Evolutionary conservation across 2,888 invertebrate genomes (phyloP).

Genomic region (Cantharis rufa): DNA sequence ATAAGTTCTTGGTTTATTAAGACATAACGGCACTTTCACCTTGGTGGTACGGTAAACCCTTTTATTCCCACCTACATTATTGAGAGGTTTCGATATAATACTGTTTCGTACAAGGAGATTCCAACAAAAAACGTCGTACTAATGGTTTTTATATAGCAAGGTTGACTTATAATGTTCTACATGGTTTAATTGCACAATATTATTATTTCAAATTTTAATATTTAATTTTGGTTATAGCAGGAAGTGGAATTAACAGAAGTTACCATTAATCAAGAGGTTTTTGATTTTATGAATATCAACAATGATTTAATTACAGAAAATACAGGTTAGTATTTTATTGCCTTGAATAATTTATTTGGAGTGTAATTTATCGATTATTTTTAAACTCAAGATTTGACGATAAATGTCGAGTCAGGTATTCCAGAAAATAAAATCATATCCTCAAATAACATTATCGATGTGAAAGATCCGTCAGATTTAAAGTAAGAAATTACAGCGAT

Average conservation of each 20-base stretch:
- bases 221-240: neutral
- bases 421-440: neutral
- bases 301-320: neutral
- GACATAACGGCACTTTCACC: too few relatives aligned
- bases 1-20: too few relatives aligned
- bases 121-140: too few relatives aligned
- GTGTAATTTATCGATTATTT: neutral
- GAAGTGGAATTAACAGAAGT: neutral
- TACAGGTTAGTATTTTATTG: neutral
- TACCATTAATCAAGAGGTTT: neutral
- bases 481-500: neutral
- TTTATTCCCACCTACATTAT: too few relatives aligned
- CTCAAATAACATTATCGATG: neutral
- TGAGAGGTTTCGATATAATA: too few relatives aligned
- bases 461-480: neutral
- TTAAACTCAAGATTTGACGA: neutral
- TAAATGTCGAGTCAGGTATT: neutral
- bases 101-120: too few relatives aligned
- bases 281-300: neutral
- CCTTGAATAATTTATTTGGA: neutral
- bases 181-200: too few relatives aligned
- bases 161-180: too few relatives aligned
- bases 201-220: neutral
- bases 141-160: too few relatives aligned
- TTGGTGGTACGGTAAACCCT: too few relatives aligned